Evolutionary conservation across 1,140 invertebrate species (phyloP), one percentile per base, ranked within the genome.

Genomic region (Drosophila simulans): DNA sequence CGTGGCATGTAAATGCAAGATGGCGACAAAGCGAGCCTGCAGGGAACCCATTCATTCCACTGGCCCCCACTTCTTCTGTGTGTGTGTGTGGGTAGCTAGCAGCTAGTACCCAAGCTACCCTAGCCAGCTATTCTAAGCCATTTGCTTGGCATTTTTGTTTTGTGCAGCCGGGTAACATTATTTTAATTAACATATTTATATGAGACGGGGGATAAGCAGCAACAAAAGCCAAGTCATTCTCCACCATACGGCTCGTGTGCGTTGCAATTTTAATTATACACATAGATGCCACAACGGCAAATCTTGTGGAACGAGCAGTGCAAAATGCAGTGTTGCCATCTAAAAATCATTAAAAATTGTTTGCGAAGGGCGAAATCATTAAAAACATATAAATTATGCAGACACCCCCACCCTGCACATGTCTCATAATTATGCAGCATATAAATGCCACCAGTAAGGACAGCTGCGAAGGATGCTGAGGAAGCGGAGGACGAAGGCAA

Each of bases 151-250:
- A 58, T 88, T 88, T 72, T 88, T 85, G 77, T 60, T 69, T 66
- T 63, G 63, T 70, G 31, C 80, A 57, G 64, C 76, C 64, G 80
- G 72, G 84, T 80, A 89, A 84, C 84, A 90, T 89, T 89, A 89
- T 89, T 84, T 89, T 89, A 89, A 89, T 89, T 89, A 89, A 89
- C 84, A 89, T 89, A 89, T 89, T 89, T 89, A 84, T 71, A 63
- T 49, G 58, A 65, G 77, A 11, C 31, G 57, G 66, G 37, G 48
- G 63, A 70, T 55, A 48, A 48, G 40, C 58, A 22, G 66, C 66
- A 84, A 74, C 77, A 81, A 80, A 77, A 70, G 77, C 68, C 48
- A 35, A 77, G 55, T 42, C 59, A 60, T 73, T 57, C 70, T 39
- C 63, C 51, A 49, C 27, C 34, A 48, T 31, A 39, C 8, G 57